A percentile compares a stretch with the other conserved stretches of the same genome.
These are phyloP conservation scores for Rotaria sp. DNA, from an alignment of 2,888 invertebrate species.

Conservation along the genomic window DNA sequence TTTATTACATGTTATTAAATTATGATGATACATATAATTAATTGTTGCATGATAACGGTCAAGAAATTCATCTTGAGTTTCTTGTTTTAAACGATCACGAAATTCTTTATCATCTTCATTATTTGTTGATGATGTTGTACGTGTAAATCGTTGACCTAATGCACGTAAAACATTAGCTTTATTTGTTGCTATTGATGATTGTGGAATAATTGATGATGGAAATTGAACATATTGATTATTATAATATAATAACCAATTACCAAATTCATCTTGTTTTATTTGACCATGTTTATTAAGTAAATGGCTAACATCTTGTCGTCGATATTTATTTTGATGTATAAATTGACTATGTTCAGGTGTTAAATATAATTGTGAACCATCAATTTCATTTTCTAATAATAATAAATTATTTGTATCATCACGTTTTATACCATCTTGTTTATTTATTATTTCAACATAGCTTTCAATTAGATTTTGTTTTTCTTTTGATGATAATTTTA, in stretches of 20 bases:
- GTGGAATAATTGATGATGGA: not conserved
- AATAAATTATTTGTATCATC: slow-evolving; percentile 17
- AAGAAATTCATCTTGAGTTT: slow-evolving; percentile 11
- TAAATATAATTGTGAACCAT: slow-evolving; percentile 10
- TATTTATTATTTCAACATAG: not conserved
- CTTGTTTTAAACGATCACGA: not conserved
- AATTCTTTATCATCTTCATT: not conserved
- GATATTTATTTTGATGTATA: not conserved
- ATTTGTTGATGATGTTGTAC: no score
- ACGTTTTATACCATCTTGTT: slow-evolving; percentile 6
- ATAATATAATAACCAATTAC: slow-evolving; percentile 4
- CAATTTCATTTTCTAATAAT: slow-evolving; percentile 11
- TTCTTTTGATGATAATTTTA: slow-evolving; percentile 5
- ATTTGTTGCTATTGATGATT: not conserved
- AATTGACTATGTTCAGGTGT: not conserved
- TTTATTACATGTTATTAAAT: not conserved
- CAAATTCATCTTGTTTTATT: slow-evolving; percentile 27
- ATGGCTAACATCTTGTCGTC: not conserved
- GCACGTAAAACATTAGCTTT: not conserved
- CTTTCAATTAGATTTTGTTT: not conserved
- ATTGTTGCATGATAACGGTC: slow-evolving; percentile 5
- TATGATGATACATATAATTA: not conserved
- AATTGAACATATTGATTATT: slow-evolving; percentile 22
- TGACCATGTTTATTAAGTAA: not conserved
- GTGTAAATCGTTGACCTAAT: not conserved